Conservation (phyloP, 2,113 vertebrate species). For the Heterotilapia buettikoferi region DNA sequence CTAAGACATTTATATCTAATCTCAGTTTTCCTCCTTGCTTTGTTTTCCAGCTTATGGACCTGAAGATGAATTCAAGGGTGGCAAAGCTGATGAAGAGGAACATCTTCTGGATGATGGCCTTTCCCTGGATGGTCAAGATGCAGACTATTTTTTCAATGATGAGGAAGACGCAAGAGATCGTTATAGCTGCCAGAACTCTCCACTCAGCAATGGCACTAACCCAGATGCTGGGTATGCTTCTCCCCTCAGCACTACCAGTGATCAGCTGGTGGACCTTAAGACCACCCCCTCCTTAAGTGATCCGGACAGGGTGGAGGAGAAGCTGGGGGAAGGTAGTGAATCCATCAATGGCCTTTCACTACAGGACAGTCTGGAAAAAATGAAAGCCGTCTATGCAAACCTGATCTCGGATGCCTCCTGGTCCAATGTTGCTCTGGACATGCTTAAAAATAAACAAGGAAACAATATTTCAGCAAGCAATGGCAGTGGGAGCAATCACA, state of each 20-base stretch:
- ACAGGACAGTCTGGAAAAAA: constrained; percentile 95
- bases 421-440: constrained; percentile 89
- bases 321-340: constrained; percentile 74
- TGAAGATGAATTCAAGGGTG: constrained; percentile 90
- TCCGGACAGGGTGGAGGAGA: constrained; percentile 80
- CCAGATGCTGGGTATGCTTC: constrained; percentile 93
- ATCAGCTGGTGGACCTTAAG: constrained; percentile 87
- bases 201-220: constrained; percentile 92
- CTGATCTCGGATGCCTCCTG: constrained; percentile 95
- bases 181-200: constrained; percentile 93
- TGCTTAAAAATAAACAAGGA: constrained; percentile 83
- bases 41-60: constrained; percentile 91
- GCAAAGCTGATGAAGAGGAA: constrained; percentile 84
- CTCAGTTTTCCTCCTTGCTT: constrained; percentile 3
- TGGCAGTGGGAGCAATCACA: constrained; percentile 60
- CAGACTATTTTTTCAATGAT: constrained; percentile 85
- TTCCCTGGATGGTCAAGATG: constrained; percentile 85
- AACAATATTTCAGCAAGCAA: constrained; percentile 57
- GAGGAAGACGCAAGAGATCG: constrained; percentile 84
- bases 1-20: neutral
- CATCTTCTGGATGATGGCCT: constrained; percentile 85
- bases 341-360: constrained; percentile 79
- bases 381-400: constrained; percentile 98
- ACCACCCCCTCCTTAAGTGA: constrained; percentile 81
- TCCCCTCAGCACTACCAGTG: constrained; percentile 91